Evolutionary conservation across 1,140 invertebrate species (phyloP), one percentile per base, ranked within the genome.

Genomic region (Dendroctonus ponderosae): DNA sequence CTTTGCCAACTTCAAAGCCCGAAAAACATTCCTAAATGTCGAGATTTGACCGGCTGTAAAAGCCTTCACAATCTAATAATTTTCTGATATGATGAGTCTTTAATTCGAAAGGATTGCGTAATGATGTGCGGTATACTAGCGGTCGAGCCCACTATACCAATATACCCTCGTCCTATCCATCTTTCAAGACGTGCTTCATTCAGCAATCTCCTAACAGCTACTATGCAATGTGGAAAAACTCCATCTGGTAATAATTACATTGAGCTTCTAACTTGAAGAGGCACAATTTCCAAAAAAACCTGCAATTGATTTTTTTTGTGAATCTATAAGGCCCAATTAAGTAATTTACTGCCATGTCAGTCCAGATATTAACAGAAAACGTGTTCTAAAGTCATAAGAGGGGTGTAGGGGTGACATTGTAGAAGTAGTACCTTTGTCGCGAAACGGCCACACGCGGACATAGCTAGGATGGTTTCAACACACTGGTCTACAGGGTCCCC

Each of bases 211-310:
- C 49, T 51, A 7, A 7, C 49, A 7, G 49, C 14, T 51, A 51
- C 49, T 7, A 7, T 14, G 14, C 6, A 7, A 51, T 51, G 49
- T 7, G 14, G 7, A 7, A 14, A 14, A 7, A 14, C 14, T 7
- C 14, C 49, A 51, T 7, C 14, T 51, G 8, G 7, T 6, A 51
- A 51, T 51, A 14, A 51, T 6, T 6, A 51, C 14, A 51, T 51
- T 51, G 49, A 7, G 14, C 15, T 51, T 51, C 49, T 51, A 7
- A 51, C 49, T 7, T 14, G 14, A 51, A 51, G 49, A 14, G 7
- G 14, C n/a, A 44, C 43, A 51, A 11, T 14, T 51, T 51, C 49
- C 49, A 51, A 51, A 7, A 51, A 14, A 51, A 51, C 14, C 8
- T 7, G 49, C 14, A 51, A 14, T 7, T 51, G 7, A 14, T 51